Evolutionary conservation across 2,888 invertebrate species (phyloP), one percentile per base, ranked within the genome.

Genomic region (Bombylius discolor): DNA sequence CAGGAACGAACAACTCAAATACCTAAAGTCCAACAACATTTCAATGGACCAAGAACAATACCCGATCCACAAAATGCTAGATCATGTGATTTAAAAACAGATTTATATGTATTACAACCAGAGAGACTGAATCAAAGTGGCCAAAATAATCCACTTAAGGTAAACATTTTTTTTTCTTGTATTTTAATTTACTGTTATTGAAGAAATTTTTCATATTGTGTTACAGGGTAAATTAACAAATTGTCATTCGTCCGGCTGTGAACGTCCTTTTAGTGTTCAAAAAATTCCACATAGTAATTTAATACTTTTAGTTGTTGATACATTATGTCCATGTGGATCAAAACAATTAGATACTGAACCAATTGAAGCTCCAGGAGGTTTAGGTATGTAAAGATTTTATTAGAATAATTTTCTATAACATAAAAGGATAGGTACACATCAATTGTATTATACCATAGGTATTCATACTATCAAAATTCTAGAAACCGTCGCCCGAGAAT

Each of bases 201-300:
- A 12, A 11, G 23, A 31, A n/a, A 9, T 9, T 4, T 47, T 47
- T 31, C 9, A 23, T 47, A 23, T 12, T 47, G 8, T 7, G 1
- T 9, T 60, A 14, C 57, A 74, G 76, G 92, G 90, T 55, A 91
- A 90, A 73, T 77, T 90, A 49, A 91, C 89, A 46, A 92, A 90
- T 70, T 92, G 90, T 69, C 91, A 89, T 67, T 83, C 84, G 56
- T 89, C 88, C 47, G 90, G 89, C 59, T 92, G 92, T 69, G 90
- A 91, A 72, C 86, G 92, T 67, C 91, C 91, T 34, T 92, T 92
- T 76, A 92, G 91, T 76, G 91, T 92, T 56, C 91, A 92, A 70
- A 90, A 90, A 76, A 89, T 93, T 67, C 89, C 86, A 51, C 87
- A 89, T 71, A 92, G 91, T 68, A 93, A 93, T 78, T 77, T 93